These are phyloP conservation scores for Hymenochirus boettgeri DNA, from an alignment of 2,113 vertebrate genomes.

Conservation along the genomic window DNA sequence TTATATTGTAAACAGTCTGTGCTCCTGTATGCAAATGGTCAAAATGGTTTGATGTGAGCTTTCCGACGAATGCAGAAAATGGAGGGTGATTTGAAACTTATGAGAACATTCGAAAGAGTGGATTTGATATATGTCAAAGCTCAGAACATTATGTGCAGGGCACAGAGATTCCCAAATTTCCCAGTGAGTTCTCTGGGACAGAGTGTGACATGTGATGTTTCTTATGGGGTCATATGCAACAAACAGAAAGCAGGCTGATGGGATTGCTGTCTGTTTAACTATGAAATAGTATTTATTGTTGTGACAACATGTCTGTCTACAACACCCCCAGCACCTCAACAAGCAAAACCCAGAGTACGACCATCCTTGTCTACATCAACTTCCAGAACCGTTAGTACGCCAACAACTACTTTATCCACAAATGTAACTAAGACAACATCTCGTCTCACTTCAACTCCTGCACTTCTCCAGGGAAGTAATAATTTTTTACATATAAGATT, in stretches of 20 bases:
- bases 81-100: conserved; percentile 50
- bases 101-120: conserved; percentile 46
- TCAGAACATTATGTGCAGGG: conserved; percentile 50
- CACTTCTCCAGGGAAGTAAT: too few species aligned
- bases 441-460: too few species aligned
- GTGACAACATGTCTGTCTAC: too few species aligned
- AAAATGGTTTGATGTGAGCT: conserved; percentile 1
- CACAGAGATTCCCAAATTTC: conserved; percentile 23
- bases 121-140: conserved; percentile 43
- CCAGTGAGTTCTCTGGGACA: conserved; percentile 42
- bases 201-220: conserved; percentile 47
- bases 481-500: too few species aligned
- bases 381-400: too few species aligned
- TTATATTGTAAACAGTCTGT: too few species aligned
- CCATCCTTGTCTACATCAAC: too few species aligned
- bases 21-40: neutral
- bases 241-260: conserved; percentile 48
- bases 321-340: too few species aligned
- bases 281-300: conserved; percentile 44
- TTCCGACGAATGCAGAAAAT: neutral
- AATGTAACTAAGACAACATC: too few species aligned
- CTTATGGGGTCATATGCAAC: conserved; percentile 50
- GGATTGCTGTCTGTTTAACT: conserved; percentile 48
- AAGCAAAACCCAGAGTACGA: too few species aligned
- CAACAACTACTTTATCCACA: too few species aligned